phyloP scores from a whole-genome alignment of 2,797 vertebrate species.

The Trachops cirrhosus region DNA sequence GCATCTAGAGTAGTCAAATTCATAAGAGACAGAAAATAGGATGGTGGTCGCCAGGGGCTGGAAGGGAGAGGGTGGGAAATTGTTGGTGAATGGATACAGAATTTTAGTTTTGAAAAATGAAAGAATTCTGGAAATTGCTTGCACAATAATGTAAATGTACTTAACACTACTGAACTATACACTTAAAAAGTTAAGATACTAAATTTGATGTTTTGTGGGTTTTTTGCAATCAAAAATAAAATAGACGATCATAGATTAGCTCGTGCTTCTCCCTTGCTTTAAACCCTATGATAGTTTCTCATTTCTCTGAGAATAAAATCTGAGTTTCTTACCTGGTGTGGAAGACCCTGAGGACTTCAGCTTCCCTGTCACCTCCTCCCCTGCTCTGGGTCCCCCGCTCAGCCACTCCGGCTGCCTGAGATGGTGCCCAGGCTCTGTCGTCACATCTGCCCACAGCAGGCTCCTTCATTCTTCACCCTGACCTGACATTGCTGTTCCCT shows the following conservation, averaged over 20 bases:
- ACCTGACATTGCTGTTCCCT: neutral
- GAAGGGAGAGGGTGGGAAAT: neutral
- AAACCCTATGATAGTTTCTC: neutral
- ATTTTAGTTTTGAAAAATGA: neutral
- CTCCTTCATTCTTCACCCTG: neutral
- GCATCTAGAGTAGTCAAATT: neutral
- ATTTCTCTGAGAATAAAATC: neutral
- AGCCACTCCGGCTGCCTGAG: too few relatives aligned
- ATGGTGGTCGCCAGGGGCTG: neutral
- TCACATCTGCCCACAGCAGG: neutral
- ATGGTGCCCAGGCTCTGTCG: neutral
- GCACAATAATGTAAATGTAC: neutral
- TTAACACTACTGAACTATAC: neutral
- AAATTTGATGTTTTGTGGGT: neutral
- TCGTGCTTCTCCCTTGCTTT: neutral
- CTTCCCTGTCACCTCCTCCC: neutral
- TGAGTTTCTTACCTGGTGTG: neutral
- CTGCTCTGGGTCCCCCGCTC: neutral
- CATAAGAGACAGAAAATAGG: neutral
- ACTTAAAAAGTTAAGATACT: neutral
- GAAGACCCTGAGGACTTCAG: neutral
- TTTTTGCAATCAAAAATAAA: neutral
- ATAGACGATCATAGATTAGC: neutral
- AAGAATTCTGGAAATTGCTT: neutral
- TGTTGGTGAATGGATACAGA: neutral